Evolutionary conservation across 2,888 invertebrate species (phyloP).

Genomic region (Drosophila hamatofila): DNA sequence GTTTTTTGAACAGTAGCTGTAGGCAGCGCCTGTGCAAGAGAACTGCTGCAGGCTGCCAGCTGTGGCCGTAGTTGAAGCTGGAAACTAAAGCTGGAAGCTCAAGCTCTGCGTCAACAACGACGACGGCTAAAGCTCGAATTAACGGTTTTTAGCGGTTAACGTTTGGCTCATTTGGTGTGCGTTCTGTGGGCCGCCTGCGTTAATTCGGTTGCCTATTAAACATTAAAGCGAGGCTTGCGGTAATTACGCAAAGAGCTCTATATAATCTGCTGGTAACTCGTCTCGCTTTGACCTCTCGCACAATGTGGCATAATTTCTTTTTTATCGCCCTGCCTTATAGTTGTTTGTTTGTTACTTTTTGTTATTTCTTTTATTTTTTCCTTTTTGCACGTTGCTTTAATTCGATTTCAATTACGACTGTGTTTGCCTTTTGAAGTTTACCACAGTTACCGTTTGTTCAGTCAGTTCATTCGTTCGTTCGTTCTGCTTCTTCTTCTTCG

Average conservation of each 20-base stretch:
- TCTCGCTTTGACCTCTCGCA: constrained; percentile 63
- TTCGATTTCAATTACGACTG: constrained; percentile 79
- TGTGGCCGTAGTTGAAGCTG: constrained; percentile 9
- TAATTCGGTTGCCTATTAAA: constrained; percentile 66
- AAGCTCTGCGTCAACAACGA: constrained; percentile 17
- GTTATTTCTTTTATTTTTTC: constrained; percentile 28
- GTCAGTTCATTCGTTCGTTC: constrained; percentile 36
- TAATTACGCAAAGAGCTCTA: constrained; percentile 44
- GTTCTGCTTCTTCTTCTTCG: constrained; percentile 21
- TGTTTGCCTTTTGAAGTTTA: constrained; percentile 65
- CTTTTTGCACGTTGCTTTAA: constrained; percentile 72
- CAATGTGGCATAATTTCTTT: constrained; percentile 81
- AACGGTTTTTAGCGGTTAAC: constrained; percentile 60
- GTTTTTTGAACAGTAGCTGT: constrained; percentile 57
- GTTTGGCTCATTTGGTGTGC: constrained; percentile 68
- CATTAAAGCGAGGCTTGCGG: constrained; percentile 49
- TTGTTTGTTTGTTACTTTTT: constrained; percentile 13
- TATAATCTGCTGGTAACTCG: constrained; percentile 32
- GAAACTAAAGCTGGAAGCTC: not conserved
- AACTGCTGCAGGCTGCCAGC: constrained; percentile 56
- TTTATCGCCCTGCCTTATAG: constrained; percentile 63
- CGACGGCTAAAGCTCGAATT: constrained; percentile 50
- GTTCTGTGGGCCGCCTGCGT: constrained; percentile 48
- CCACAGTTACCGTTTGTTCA: constrained; percentile 62
- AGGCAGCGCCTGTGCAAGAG: constrained; percentile 45